Evolutionary conservation across 2,113 vertebrate genomes (phyloP).

Genomic region (Taurulus bubalis): DNA sequence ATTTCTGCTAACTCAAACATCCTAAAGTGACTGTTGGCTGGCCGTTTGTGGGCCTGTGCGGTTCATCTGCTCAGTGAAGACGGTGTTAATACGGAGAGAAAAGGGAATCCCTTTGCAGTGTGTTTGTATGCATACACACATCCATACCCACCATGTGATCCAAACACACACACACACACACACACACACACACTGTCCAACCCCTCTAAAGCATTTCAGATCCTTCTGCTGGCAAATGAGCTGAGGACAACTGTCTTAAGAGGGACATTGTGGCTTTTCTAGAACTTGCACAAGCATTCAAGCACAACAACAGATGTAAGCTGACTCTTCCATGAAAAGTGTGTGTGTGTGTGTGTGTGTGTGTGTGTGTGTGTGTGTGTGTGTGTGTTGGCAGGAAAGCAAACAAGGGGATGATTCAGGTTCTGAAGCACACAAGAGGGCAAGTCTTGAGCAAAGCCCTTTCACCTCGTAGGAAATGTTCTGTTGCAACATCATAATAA

Average conservation of each 20-base stretch:
- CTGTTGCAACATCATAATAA: constrained; percentile 32
- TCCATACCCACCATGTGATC: not conserved
- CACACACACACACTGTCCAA: not conserved
- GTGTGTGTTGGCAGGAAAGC: constrained; percentile 10
- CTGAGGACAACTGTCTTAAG: constrained; percentile 30
- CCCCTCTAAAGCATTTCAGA: constrained; percentile 13
- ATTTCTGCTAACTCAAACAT: constrained; percentile 19
- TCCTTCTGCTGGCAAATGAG: constrained; percentile 21
- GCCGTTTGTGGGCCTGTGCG: not conserved
- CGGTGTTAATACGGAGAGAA: not conserved
- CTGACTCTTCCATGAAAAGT: constrained; percentile 15
- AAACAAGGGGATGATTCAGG: constrained; percentile 54
- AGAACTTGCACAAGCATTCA: constrained; percentile 27
- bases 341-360: constrained; percentile 2
- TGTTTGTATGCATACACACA: constrained; percentile 3
- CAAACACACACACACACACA: too few species aligned
- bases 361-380: constrained; percentile 5
- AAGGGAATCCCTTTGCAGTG: not conserved
- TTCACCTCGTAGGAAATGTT: constrained; percentile 43
- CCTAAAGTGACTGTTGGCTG: not conserved
- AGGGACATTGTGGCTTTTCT: constrained; percentile 20
- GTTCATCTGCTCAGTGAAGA: not conserved
- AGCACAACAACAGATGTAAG: constrained; percentile 41
- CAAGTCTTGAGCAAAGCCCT: constrained; percentile 44
- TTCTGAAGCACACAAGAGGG: constrained; percentile 36